Conservation (phyloP, 30 jellyfish, hydroid and myxozoan genomes). For the Morbakka virulenta region DNA sequence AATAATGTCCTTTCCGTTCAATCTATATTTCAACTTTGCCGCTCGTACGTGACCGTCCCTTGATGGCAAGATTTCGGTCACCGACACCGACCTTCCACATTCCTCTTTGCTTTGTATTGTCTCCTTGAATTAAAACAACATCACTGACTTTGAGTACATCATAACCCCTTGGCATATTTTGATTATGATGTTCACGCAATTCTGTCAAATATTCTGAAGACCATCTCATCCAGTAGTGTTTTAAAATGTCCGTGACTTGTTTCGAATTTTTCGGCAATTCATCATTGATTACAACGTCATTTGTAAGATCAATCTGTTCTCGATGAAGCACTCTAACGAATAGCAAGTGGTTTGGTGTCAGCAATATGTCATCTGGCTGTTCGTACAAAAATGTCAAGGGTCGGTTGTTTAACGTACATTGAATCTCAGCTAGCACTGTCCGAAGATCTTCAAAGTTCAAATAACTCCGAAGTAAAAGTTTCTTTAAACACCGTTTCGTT, state of each 20-base stretch:
- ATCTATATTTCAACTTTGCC: not conserved
- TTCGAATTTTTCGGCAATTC: not conserved
- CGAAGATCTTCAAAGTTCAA: not conserved
- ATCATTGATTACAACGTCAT: not conserved
- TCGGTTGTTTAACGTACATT: not conserved
- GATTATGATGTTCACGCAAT: not conserved
- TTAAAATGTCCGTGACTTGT: not conserved
- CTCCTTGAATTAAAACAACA: not conserved
- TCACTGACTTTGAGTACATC: not conserved
- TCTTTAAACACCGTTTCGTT: not conserved
- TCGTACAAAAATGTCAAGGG: not conserved
- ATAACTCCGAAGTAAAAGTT: not conserved
- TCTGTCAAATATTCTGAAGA: not conserved
- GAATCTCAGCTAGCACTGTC: not conserved
- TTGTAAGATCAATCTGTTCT: not conserved
- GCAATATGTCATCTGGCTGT: not conserved
- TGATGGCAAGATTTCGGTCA: not conserved
- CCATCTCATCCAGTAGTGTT: not conserved
- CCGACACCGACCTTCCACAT: not conserved
- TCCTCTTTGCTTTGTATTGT: not conserved
- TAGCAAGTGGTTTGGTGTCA: not conserved
- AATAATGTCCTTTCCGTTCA: too few species aligned
- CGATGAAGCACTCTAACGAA: not conserved
- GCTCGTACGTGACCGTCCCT: not conserved
- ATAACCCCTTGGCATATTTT: not conserved